Conservation (phyloP, 2,797 vertebrate species). For the Apogon talboti region DNA sequence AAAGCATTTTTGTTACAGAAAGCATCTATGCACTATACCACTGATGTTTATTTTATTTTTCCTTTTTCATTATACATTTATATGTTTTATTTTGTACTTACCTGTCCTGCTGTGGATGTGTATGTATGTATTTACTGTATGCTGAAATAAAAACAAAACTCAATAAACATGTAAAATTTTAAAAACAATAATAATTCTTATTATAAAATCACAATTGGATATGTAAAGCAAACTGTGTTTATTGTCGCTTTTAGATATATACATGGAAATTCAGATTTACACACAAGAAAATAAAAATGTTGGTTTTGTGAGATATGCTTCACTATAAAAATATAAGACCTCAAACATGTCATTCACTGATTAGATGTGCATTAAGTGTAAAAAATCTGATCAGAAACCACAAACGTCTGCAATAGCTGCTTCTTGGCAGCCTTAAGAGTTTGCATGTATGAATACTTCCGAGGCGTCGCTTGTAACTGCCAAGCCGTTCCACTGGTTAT, state of each 20-base stretch:
- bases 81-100: too few relatives aligned
- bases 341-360: background rate
- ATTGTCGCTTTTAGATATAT: background rate
- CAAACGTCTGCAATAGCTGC: slow-evolving; percentile 10
- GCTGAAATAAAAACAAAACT: too few relatives aligned
- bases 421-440: slow-evolving; percentile 44
- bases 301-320: background rate
- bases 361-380: slow-evolving; percentile 18
- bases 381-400: slow-evolving; percentile 37
- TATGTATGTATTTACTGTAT: too few relatives aligned
- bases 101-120: too few relatives aligned
- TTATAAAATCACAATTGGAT: too few relatives aligned
- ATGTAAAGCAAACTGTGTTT: too few relatives aligned
- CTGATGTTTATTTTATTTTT: too few relatives aligned
- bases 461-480: slow-evolving; percentile 43
- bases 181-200: background rate
- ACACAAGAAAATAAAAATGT: background rate
- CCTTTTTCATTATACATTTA: too few relatives aligned
- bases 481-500: slow-evolving; percentile 55
- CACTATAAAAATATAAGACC: background rate
- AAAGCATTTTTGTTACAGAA: too few relatives aligned
- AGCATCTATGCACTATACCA: too few relatives aligned
- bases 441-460: slow-evolving; percentile 35
- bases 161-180: background rate
- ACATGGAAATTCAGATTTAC: background rate